These are phyloP conservation scores for Aptenodytes forsteri DNA, from an alignment of 2,113 vertebrate species.

Conservation along the genomic window DNA sequence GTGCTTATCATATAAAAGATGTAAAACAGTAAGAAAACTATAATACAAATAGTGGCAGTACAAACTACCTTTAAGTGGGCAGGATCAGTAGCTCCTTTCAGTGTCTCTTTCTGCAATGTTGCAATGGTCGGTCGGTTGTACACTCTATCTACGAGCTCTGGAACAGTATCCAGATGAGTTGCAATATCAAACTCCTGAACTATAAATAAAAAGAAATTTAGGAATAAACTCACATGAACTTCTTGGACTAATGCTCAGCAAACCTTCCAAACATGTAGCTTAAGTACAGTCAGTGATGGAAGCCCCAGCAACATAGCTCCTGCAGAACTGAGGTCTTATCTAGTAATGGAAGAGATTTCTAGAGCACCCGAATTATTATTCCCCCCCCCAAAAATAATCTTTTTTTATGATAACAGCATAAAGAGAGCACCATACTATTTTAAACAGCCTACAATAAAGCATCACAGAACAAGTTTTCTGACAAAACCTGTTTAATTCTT, in stretches of 20 bases:
- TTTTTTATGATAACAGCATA: background rate
- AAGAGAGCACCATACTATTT: background rate
- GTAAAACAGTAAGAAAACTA: background rate
- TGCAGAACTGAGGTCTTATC: background rate
- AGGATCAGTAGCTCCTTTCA: slow-evolving; percentile 78
- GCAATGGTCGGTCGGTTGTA: slow-evolving; percentile 91
- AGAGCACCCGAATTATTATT: background rate
- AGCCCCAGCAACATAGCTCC: background rate
- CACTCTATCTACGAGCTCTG: slow-evolving; percentile 84
- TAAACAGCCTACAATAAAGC: background rate
- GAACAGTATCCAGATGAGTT: slow-evolving; percentile 83
- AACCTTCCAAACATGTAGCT: background rate
- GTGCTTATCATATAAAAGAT: background rate
- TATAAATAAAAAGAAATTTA: slow-evolving; percentile 49
- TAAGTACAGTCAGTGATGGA: background rate
- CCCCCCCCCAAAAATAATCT: too few relatives aligned
- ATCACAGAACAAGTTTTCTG: background rate
- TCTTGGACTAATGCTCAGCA: background rate
- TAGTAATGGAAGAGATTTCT: background rate
- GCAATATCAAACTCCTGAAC: slow-evolving; percentile 88
- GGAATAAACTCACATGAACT: background rate
- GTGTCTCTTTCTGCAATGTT: slow-evolving; percentile 79
- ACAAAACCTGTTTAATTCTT: background rate
- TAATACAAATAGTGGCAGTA: background rate
- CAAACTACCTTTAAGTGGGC: slow-evolving; percentile 72